These are phyloP conservation scores for Athetis lepigone DNA, from an alignment of 2,888 invertebrate species.

Conservation along the genomic window DNA sequence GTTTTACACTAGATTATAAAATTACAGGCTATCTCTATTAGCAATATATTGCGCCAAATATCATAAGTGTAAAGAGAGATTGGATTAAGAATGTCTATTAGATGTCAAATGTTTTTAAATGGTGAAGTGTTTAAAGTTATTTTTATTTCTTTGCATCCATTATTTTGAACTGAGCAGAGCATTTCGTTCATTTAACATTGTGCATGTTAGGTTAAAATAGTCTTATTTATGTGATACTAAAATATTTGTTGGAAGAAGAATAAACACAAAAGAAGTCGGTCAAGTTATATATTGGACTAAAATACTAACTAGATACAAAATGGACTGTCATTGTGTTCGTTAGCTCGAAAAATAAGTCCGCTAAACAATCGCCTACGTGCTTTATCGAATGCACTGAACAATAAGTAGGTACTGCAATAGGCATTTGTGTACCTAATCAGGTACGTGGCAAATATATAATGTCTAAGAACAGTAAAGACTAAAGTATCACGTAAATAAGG, in stretches of 20 bases:
- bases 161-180: constrained; percentile 60
- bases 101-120: constrained; percentile 45
- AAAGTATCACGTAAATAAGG: constrained; percentile 50
- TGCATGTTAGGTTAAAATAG: constrained; percentile 50
- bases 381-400: constrained; percentile 34
- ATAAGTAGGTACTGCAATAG: background rate
- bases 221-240: constrained; percentile 45
- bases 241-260: background rate
- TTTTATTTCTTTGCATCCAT: constrained; percentile 42
- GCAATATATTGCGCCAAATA: constrained; percentile 79
- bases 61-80: constrained; percentile 56
- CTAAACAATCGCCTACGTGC: constrained; percentile 35
- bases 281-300: constrained; percentile 2
- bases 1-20: constrained; percentile 27
- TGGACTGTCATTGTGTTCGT: constrained; percentile 17
- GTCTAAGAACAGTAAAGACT: too few species aligned
- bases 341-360: background rate
- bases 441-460: constrained; percentile 7
- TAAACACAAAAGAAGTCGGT: background rate
- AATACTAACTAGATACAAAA: background rate
- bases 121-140: constrained; percentile 33
- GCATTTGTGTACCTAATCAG: background rate
- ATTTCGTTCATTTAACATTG: constrained; percentile 52
- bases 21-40: constrained; percentile 56
- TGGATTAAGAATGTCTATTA: constrained; percentile 41